phyloP scores from a whole-genome alignment of 2,888 invertebrate species.

The Rhingia rostrata region DNA sequence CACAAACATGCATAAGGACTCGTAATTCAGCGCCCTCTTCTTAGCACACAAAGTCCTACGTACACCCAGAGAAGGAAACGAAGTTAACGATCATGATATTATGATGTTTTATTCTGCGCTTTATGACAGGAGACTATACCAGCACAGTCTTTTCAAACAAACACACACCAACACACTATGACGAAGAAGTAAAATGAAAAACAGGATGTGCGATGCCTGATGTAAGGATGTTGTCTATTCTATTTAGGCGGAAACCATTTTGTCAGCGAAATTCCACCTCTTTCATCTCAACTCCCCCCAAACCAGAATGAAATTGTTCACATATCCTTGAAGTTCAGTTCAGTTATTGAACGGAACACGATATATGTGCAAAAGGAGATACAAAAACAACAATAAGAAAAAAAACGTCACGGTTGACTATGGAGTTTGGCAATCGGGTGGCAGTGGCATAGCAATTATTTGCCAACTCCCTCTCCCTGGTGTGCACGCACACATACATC shows the following conservation, averaged over 20 bases:
- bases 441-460: slow-evolving; percentile 41
- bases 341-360: slow-evolving; percentile 9
- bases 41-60: slow-evolving; percentile 14
- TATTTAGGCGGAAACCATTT: slow-evolving; percentile 49
- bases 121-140: slow-evolving; percentile 24
- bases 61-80: slow-evolving; percentile 22
- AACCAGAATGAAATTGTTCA: slow-evolving; percentile 16
- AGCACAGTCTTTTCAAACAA: not conserved
- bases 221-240: slow-evolving; percentile 51
- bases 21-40: slow-evolving; percentile 26
- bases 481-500: not conserved
- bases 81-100: slow-evolving; percentile 53
- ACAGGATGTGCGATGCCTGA: slow-evolving; percentile 43
- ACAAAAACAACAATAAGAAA: slow-evolving; percentile 20
- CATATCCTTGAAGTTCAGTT: slow-evolving; percentile 16
- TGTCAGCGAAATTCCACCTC: slow-evolving; percentile 32
- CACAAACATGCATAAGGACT: not conserved
- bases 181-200: slow-evolving; percentile 8
- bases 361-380: not conserved
- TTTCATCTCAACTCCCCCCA: not conserved
- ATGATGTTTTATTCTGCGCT: slow-evolving; percentile 39
- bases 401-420: slow-evolving; percentile 29
- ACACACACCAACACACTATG: slow-evolving; percentile 10
- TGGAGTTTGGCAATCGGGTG: slow-evolving; percentile 47
- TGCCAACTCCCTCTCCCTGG: slow-evolving; percentile 15